Evolutionary conservation across 2,113 vertebrate genomes (phyloP).

Genomic region (Triplophysa dalaica): DNA sequence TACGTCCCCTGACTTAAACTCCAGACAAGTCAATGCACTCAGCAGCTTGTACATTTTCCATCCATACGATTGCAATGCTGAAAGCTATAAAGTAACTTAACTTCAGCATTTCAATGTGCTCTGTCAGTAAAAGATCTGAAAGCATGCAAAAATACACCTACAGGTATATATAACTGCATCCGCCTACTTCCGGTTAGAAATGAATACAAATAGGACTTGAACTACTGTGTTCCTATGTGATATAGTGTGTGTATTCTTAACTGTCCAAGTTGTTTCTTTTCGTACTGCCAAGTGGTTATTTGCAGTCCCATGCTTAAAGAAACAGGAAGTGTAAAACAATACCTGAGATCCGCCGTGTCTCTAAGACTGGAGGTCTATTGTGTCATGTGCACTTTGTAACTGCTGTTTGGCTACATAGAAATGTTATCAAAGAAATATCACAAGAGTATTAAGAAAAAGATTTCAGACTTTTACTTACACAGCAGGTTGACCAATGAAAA

Average conservation of each 20-base stretch:
- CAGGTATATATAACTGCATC: background rate
- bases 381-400: background rate
- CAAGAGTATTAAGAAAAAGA: background rate
- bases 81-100: no score
- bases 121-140: background rate
- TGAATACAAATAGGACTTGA: background rate
- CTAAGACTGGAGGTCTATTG: background rate
- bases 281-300: no score
- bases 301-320: background rate
- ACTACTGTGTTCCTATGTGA: background rate
- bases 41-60: no score
- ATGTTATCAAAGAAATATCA: background rate
- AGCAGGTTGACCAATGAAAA: background rate
- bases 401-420: background rate
- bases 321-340: slow-evolving; percentile 16
- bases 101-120: no score
- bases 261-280: background rate
- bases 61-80: no score
- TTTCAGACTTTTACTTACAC: background rate
- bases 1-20: no score
- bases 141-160: background rate
- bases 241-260: background rate
- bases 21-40: no score
- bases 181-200: background rate
- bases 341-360: slow-evolving; percentile 5